Evolutionary conservation across 1,140 invertebrate species (phyloP).

Genomic region (Philotrypesis tridentata): DNA sequence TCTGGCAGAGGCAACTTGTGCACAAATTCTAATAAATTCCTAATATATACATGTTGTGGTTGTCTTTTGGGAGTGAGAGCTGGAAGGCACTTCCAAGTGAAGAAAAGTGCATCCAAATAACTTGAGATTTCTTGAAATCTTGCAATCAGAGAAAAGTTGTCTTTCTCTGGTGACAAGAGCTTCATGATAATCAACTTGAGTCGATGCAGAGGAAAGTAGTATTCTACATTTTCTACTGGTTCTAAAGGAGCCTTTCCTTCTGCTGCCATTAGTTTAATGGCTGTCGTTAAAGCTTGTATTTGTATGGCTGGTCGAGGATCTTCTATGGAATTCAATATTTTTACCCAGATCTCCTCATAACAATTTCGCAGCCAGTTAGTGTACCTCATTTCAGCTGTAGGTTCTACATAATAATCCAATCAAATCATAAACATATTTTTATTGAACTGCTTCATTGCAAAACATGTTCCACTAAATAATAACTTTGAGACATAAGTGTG

Average conservation of each 20-base stretch:
- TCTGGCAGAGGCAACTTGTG: constrained; percentile 77
- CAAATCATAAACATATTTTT: neutral
- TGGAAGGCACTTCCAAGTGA: constrained; percentile 76
- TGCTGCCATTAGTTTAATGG: constrained; percentile 78
- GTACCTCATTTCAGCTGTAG: constrained; percentile 76
- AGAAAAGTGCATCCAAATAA: constrained; percentile 79
- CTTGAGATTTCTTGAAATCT: constrained; percentile 79
- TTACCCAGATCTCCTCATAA: constrained; percentile 77
- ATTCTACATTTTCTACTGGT: constrained; percentile 67
- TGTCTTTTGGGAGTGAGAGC: constrained; percentile 75
- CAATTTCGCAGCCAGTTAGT: constrained; percentile 76
- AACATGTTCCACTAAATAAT: neutral
- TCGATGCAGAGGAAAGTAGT: constrained; percentile 77
- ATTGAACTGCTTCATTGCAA: neutral
- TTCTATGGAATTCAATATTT: constrained; percentile 74
- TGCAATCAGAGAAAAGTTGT: constrained; percentile 73
- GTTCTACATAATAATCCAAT: constrained; percentile 63
- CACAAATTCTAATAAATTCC: constrained; percentile 82
- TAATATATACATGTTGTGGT: constrained; percentile 78
- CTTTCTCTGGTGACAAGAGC: constrained; percentile 74
- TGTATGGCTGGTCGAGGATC: constrained; percentile 73
- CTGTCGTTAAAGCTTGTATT: constrained; percentile 79
- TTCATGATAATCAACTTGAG: constrained; percentile 77
- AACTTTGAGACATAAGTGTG: neutral
- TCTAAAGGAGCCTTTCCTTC: constrained; percentile 80